Evolutionary conservation across 2,797 vertebrate genomes (phyloP), one percentile per base, ranked within the genome.

Genomic region (Myotis myotis): DNA sequence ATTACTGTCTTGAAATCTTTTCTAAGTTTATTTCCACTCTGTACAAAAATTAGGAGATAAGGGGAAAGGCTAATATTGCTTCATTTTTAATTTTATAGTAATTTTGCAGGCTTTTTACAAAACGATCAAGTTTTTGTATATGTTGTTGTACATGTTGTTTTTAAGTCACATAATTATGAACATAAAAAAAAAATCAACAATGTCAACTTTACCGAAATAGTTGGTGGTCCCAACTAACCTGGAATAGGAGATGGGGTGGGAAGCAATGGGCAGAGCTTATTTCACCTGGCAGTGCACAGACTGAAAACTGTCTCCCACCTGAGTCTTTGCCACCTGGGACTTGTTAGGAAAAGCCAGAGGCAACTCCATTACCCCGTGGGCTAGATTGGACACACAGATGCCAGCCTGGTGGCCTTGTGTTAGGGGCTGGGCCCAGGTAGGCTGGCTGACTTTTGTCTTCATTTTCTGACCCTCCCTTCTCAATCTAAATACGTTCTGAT

Each of bases 31-130:
- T 57, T 94, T 87, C 38, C 28, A 51, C 51, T 86, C 38, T 78
- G 12, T 66, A 74, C 68, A 49, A 74, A 90, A 95, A 86, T 81
- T 68, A 80, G 51, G 44, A 90, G 74, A 93, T 11, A 80, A 86
- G 36, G 75, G 23, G 22, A 86, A 87, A 94, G 13, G 20, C 38
- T 81, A 72, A 30, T 55, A 36, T 82, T 9, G 53, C 60, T 82
- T 75, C 23, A 75, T 75, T 87, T 84, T 92, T 79, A 80, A 49
- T 36, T 75, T 30, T 36, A 4, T 51, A 25, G 30, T 79, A 74
- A 89, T 85, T 75, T 83, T 72, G 6, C 60, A 76, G 33, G 13
- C 23, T 87, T 82, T 85, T 72, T 87, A 47, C 0, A 17, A 81
- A 78, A 82, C 1, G 1, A 47, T 22, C 5, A 9, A 66, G 17